Percentiles rank a stretch among this genome's conserved stretches.
Evolutionary conservation across 1,140 invertebrate genomes (phyloP).

Genomic region (Solenopsis fugax): DNA sequence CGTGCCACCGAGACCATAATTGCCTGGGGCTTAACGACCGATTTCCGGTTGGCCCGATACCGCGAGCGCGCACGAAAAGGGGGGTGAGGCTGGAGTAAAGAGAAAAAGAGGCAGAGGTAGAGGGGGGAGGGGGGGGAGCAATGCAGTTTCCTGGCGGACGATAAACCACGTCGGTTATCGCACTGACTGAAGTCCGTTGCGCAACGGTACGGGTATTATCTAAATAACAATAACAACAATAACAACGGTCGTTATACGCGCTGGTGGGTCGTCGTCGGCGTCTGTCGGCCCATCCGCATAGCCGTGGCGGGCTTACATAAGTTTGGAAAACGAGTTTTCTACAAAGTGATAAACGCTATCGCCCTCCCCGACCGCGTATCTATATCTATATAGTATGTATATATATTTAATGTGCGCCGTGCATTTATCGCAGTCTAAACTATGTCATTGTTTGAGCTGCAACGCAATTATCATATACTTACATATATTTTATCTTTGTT

Average conservation of each 20-base stretch:
- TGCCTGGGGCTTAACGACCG: conserved; percentile 50
- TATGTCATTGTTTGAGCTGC: conserved; percentile 61
- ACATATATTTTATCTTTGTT: conserved; percentile 62
- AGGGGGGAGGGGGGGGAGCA: too few relatives aligned
- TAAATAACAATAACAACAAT: conserved; percentile 61
- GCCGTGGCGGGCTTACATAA: conserved; percentile 39
- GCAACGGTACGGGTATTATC: conserved; percentile 50
- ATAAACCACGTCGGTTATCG: conserved; percentile 59
- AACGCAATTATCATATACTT: conserved; percentile 63
- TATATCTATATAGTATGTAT: conserved; percentile 14
- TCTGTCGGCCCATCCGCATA: neutral
- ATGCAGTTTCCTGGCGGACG: conserved; percentile 52
- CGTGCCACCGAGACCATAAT: conserved; percentile 46
- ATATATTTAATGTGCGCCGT: conserved; percentile 41
- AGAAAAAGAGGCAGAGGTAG: neutral
- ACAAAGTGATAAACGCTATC: conserved; percentile 53
- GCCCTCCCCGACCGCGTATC: neutral
- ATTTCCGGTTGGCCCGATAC: conserved; percentile 46
- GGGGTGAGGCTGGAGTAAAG: too few relatives aligned
- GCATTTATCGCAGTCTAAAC: conserved; percentile 50
- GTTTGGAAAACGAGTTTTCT: conserved; percentile 56
- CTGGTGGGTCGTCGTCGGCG: neutral
- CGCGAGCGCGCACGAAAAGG: neutral
- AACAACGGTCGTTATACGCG: conserved; percentile 53
- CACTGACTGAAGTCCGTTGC: conserved; percentile 53